A percentile compares a stretch with the other conserved stretches of the same genome.
phyloP scores from a whole-genome alignment of 2,888 invertebrate species.

The Calliphora vomitoria region DNA sequence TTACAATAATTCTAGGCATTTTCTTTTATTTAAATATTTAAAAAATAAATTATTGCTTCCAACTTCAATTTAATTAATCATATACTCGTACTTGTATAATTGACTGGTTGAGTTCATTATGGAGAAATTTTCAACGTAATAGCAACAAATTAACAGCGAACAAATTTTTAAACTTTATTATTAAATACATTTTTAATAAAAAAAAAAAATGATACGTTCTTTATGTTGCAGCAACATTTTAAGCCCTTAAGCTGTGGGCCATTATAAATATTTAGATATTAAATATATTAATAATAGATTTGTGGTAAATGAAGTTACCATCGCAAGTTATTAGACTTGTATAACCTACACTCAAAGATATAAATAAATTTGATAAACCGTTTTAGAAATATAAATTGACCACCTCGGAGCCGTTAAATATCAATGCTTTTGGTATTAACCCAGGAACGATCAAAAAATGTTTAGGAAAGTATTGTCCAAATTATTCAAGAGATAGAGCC shows the following conservation, averaged over 20 bases:
- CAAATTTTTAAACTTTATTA: constrained; percentile 21
- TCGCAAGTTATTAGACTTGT: not conserved
- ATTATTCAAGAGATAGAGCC: too few species aligned
- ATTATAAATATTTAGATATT: constrained; percentile 22
- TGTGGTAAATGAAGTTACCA: not conserved
- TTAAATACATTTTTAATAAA: constrained; percentile 7
- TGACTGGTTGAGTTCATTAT: constrained; percentile 3
- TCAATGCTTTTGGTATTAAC: too few species aligned
- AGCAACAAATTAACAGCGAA: constrained; percentile 50
- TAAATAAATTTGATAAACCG: not conserved
- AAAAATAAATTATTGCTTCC: constrained; percentile 36
- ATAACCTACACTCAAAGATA: not conserved
- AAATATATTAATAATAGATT: constrained; percentile 31
- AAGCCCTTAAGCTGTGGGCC: constrained; percentile 53
- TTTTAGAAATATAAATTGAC: too few species aligned
- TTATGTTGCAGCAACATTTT: not conserved
- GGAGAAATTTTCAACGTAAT: constrained; percentile 27
- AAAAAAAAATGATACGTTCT: not conserved
- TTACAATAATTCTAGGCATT: constrained; percentile 14
- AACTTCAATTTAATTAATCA: constrained; percentile 48
- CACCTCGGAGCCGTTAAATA: too few species aligned
- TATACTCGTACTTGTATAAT: constrained; percentile 24
- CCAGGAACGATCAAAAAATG: too few species aligned
- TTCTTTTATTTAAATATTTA: constrained; percentile 1
- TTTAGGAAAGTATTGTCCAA: too few species aligned